Evolutionary conservation across 2,888 invertebrate genomes (phyloP).

Genomic region (Electrophaes corylata): DNA sequence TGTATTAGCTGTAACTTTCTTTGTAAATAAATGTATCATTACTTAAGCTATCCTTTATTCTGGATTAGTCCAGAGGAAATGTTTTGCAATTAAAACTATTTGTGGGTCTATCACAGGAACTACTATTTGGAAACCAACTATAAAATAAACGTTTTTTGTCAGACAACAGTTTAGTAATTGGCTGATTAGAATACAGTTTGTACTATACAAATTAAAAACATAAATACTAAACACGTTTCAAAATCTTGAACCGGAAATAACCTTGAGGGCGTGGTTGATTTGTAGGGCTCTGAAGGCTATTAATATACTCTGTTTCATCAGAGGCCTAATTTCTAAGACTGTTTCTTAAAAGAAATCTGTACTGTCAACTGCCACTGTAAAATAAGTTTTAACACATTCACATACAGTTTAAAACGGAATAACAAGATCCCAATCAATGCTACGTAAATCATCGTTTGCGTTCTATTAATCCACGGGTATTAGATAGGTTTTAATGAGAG

Average conservation of each 20-base stretch:
- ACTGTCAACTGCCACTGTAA: background rate
- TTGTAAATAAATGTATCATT: no score
- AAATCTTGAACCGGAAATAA: conserved; percentile 16
- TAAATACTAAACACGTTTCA: conserved; percentile 6
- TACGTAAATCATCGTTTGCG: conserved; percentile 36
- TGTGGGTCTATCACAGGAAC: no score
- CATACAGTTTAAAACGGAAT: conserved; percentile 5
- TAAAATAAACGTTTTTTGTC: no score
- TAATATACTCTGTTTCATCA: background rate
- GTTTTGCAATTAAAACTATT: no score
- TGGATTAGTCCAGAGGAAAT: no score
- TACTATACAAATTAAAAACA: conserved; percentile 6
- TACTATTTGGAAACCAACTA: no score
- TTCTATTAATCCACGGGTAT: conserved; percentile 22
- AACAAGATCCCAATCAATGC: conserved; percentile 4
- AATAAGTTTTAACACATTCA: background rate
- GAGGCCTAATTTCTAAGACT: background rate
- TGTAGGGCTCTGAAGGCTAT: conserved; percentile 3
- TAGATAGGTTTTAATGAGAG: conserved; percentile 21
- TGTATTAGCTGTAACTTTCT: no score
- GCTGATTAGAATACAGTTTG: no score
- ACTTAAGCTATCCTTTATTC: no score
- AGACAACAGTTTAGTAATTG: no score
- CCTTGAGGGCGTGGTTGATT: conserved; percentile 12
- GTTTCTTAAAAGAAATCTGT: background rate